phyloP scores from a whole-genome alignment of 2,113 vertebrate species.

The Scartelaos histophorus region DNA sequence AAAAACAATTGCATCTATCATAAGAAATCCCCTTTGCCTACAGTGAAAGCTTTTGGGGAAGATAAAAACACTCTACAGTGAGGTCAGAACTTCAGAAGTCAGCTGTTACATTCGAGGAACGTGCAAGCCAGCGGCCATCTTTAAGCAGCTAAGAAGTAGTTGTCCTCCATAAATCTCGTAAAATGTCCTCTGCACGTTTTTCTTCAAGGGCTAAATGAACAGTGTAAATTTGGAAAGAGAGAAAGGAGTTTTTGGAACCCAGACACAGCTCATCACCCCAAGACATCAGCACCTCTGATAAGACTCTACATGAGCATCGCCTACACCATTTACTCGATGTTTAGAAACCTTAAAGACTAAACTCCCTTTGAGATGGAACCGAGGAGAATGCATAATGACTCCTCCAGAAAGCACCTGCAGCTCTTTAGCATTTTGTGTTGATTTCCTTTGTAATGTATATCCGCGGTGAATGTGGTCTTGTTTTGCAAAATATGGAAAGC shows the following conservation, averaged over 20 bases:
- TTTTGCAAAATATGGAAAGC: neutral
- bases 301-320: slow-evolving; percentile 11
- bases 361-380: neutral
- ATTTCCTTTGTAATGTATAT: slow-evolving; percentile 7
- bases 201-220: slow-evolving; percentile 38
- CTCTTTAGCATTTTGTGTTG: neutral
- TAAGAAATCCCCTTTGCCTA: neutral
- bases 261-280: slow-evolving; percentile 34
- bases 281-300: neutral
- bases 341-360: neutral
- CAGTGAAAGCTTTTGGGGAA: slow-evolving; percentile 18
- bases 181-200: slow-evolving; percentile 37
- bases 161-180: slow-evolving; percentile 50
- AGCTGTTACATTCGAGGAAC: slow-evolving; percentile 52
- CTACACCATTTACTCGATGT: slow-evolving; percentile 6
- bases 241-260: slow-evolving; percentile 4
- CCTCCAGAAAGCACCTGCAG: neutral
- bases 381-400: neutral
- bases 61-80: slow-evolving; percentile 55
- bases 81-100: slow-evolving; percentile 61
- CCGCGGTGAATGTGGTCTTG: neutral
- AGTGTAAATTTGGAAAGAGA: neutral
- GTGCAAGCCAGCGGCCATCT: slow-evolving; percentile 44
- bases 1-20: neutral
- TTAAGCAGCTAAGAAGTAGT: slow-evolving; percentile 38